Evolutionary conservation across 2,113 vertebrate genomes (phyloP).

Genomic region (Hipposideros armiger): DNA sequence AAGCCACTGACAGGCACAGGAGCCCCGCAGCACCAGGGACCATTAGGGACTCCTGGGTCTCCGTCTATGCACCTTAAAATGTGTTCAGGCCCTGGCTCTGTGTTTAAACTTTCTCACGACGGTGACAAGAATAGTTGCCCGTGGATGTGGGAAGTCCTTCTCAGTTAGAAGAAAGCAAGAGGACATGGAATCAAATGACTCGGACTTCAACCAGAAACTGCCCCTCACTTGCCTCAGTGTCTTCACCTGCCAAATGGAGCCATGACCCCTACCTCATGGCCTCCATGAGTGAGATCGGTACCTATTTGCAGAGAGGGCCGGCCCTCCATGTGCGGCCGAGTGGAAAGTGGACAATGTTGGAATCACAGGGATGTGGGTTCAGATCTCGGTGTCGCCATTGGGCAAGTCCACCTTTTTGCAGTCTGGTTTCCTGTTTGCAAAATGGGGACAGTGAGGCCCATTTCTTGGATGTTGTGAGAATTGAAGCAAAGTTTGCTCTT

Average conservation of each 20-base stretch:
- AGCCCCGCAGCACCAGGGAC: not conserved
- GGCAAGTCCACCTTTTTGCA: not conserved
- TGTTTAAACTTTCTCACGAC: not conserved
- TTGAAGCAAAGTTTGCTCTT: fast-evolving
- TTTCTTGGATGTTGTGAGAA: not conserved
- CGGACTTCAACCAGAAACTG: not conserved
- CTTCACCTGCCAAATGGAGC: not conserved
- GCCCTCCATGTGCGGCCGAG: fast-evolving
- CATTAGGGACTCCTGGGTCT: not conserved
- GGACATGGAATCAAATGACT: not conserved
- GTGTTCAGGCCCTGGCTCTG: not conserved
- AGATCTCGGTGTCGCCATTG: fast-evolving
- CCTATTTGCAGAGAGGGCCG: not conserved
- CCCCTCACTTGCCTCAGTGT: not conserved
- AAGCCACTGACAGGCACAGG: not conserved
- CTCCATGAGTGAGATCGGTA: fast-evolving
- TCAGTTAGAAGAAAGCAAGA: not conserved
- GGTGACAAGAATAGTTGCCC: not conserved
- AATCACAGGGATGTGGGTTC: not conserved
- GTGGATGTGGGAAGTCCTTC: not conserved
- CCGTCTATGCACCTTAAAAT: not conserved
- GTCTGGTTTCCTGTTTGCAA: not conserved
- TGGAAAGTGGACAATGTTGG: fast-evolving
- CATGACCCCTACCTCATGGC: not conserved
- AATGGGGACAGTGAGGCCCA: not conserved